Evolutionary conservation across 1,140 invertebrate genomes (phyloP).

Genomic region (Neodiprion lecontei): DNA sequence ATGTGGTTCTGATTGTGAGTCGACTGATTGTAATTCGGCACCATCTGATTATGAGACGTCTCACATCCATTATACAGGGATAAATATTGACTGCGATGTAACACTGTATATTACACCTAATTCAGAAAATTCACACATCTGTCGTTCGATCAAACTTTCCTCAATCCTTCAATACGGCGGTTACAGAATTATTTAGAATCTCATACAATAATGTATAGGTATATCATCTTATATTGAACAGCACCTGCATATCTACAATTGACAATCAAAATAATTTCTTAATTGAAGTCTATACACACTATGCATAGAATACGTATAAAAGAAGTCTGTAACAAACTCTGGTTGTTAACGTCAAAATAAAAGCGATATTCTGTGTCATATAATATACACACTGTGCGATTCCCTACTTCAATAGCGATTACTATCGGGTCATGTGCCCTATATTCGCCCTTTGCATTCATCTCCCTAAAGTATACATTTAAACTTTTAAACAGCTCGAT

Average conservation of each 20-base stretch:
- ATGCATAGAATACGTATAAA: neutral
- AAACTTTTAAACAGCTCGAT: too few relatives aligned
- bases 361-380: conserved; percentile 11
- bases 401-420: too few relatives aligned
- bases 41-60: neutral
- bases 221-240: neutral
- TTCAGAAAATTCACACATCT: neutral
- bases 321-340: conserved; percentile 27
- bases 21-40: neutral
- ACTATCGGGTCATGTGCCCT: too few relatives aligned
- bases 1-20: too few relatives aligned
- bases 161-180: neutral
- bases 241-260: neutral
- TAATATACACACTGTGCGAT: neutral
- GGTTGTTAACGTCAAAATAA: conserved; percentile 36
- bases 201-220: neutral
- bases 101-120: neutral
- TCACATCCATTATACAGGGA: neutral
- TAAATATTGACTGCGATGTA: neutral
- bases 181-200: neutral
- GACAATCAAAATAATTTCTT: neutral
- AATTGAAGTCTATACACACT: neutral
- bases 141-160: neutral
- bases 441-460: too few relatives aligned
- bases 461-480: too few relatives aligned